Base-by-base conservation (phyloP, 2,797 vertebrate species). In the Acanthurus leucopareius region DNA sequence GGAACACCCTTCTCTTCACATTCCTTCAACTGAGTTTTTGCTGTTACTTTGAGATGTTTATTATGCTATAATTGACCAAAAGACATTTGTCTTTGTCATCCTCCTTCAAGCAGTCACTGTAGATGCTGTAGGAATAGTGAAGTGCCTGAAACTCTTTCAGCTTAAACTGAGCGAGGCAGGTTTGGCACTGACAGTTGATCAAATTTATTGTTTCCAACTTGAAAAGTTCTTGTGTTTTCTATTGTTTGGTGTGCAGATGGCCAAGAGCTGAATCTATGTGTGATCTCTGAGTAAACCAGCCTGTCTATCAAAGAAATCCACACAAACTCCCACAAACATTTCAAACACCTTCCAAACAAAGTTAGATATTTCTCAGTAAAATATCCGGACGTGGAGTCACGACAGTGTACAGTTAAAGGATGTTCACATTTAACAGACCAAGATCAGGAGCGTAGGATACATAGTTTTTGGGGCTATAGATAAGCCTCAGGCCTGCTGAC, bases 221-320 rank as follows among this genome's bases (percentile, higher is more conserved):
- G 38, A 78, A 69, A 72, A 60, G 13, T 70, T 48, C 28, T 72
- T 19, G 16, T 67, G 11, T 49, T 66, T 52, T 22, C 69, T 35
- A 45, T 74, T 70, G 80, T 85, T 57, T 73, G 35, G 38, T 28
- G 56, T 80, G 49, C 88, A 89, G 88, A 86, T 84, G 79, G 84
- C 65, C 66, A 15, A 25, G 70, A 60, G 67, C 48, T 60, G 63
- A 64, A 72, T 75, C 25, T 71, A 22, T 64, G 65, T 42, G 73
- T 44, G 69, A 80, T 69, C 67, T 72, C 71, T 57, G 73, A 72
- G 61, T 79, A 90, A 88, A 85, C 73, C 59, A 42, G 73, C 66
- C 67, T 54, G 68, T 72, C 75, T 35, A 45, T 86, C 76, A 69
- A 22, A 72, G 11, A 81, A 59, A 82, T 73, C 82, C 82, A 47